A percentile compares a stretch with the other conserved stretches of the same genome.
Conservation (phyloP, 2,797 vertebrate species). For the Anguilla pacifica region DNA sequence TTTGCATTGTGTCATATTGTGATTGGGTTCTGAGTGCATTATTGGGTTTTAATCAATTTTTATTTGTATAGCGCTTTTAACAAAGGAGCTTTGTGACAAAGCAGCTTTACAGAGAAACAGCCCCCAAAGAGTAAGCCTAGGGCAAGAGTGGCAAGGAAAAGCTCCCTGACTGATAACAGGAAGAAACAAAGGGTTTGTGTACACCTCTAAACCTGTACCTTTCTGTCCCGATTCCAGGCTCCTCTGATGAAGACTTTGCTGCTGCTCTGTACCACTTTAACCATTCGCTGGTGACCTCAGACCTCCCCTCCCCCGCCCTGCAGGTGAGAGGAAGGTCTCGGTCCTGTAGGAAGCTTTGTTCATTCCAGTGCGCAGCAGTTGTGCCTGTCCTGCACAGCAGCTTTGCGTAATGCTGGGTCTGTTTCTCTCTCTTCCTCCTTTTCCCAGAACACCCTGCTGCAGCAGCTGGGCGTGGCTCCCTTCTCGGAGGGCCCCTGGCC, state of each 20-base stretch:
- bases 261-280: constrained; percentile 96
- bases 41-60: background rate
- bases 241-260: constrained; percentile 94
- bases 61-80: too few relatives aligned
- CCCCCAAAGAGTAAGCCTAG: too few relatives aligned
- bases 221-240: constrained; percentile 67
- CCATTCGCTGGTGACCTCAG: constrained; percentile 95
- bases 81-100: too few relatives aligned
- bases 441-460: constrained; percentile 87
- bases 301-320: constrained; percentile 91
- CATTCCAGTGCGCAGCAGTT: background rate
- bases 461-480: constrained; percentile 93
- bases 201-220: background rate
- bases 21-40: background rate
- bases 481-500: constrained; percentile 97
- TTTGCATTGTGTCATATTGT: background rate
- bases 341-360: background rate
- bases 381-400: background rate
- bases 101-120: too few relatives aligned
- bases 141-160: too few relatives aligned
- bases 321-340: constrained; percentile 75
- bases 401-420: background rate
- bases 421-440: constrained; percentile 28
- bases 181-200: background rate
- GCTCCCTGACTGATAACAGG: too few relatives aligned